These are phyloP conservation scores for Polymixis lichenea DNA, from an alignment of 2,888 invertebrate species.

Conservation along the genomic window DNA sequence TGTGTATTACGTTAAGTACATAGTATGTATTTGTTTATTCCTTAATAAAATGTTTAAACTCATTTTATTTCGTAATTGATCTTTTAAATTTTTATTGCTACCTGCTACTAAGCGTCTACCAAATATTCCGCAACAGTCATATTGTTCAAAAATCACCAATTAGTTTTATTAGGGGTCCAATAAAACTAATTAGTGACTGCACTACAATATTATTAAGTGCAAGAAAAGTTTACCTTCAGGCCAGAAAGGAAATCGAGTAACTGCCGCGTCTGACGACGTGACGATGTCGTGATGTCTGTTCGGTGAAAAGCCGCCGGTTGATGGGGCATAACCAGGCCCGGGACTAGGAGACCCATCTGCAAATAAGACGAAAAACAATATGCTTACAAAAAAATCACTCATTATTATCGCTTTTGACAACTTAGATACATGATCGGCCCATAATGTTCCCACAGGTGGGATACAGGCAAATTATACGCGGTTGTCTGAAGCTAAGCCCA, in stretches of 20 bases:
- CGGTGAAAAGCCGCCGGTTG: constrained; percentile 83
- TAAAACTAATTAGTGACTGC: too few species aligned
- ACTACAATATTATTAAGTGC: not conserved
- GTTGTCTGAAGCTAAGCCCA: too few species aligned
- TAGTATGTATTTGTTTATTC: too few species aligned
- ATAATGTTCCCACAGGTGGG: not conserved
- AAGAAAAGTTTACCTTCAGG: constrained; percentile 76
- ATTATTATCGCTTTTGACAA: not conserved
- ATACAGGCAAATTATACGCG: not conserved
- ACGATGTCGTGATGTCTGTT: constrained; percentile 86
- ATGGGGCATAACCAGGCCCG: constrained; percentile 81
- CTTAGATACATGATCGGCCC: not conserved
- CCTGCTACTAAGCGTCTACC: too few species aligned
- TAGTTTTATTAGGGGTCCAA: too few species aligned
- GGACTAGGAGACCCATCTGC: constrained; percentile 86
- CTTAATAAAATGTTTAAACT: too few species aligned
- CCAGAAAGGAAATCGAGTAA: constrained; percentile 84
- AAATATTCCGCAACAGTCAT: too few species aligned
- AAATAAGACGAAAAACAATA: constrained; percentile 48
- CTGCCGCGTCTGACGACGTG: constrained; percentile 84
- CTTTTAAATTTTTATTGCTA: too few species aligned
- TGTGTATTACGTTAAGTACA: too few species aligned
- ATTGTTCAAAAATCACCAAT: too few species aligned
- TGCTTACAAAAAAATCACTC: not conserved
- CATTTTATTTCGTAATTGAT: too few species aligned